Conservation (phyloP, 2,113 vertebrate species). For the Ceyx melanurus region DNA sequence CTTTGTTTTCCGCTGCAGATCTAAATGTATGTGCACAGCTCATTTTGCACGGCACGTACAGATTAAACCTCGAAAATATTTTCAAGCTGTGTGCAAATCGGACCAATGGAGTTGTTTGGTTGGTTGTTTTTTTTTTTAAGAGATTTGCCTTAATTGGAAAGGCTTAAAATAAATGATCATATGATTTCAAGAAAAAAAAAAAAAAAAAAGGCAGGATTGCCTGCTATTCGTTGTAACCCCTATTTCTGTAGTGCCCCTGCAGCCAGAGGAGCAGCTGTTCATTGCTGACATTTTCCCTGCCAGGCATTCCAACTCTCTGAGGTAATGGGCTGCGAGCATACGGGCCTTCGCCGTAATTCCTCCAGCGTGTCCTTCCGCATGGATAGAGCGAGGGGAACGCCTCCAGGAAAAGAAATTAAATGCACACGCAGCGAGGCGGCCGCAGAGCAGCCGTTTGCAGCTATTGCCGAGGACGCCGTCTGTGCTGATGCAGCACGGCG, state of each 20-base stretch:
- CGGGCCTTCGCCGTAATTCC: slow-evolving; percentile 61
- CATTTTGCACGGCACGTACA: not conserved
- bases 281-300: slow-evolving; percentile 82
- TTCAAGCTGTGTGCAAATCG: not conserved
- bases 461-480: not conserved
- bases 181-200: slow-evolving; percentile 47
- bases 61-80: slow-evolving; percentile 7
- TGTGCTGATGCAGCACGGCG: not conserved
- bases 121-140: not conserved
- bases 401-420: slow-evolving; percentile 65
- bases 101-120: not conserved
- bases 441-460: not conserved
- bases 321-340: slow-evolving; percentile 81
- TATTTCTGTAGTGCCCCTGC: slow-evolving; percentile 68
- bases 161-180: slow-evolving; percentile 74
- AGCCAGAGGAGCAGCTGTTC: slow-evolving; percentile 79
- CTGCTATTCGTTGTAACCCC: slow-evolving; percentile 71
- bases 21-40: not conserved
- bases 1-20: not conserved
- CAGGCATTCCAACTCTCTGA: slow-evolving; percentile 93
- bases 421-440: slow-evolving; percentile 14
- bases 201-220: slow-evolving; percentile 67
- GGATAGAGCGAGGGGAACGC: slow-evolving; percentile 69
- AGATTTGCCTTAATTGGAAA: slow-evolving; percentile 61
- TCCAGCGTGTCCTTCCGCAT: slow-evolving; percentile 76